Conservation (phyloP, 64 coral and sea anemone species). For the Acropora yongei region DNA sequence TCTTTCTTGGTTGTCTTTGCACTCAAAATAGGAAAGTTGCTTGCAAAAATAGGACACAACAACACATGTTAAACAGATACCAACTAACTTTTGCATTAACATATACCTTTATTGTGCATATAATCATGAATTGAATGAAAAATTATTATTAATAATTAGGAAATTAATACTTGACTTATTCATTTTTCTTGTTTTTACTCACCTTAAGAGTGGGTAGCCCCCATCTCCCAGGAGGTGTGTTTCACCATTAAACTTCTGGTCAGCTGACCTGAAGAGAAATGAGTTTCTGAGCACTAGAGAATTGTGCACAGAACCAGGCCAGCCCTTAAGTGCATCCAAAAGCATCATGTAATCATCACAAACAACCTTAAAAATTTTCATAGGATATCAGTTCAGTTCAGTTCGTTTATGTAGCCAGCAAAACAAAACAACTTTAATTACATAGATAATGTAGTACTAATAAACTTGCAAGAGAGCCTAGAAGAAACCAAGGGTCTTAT, state of each 20-base stretch:
- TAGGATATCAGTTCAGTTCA: not conserved
- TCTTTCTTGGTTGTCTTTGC: no score
- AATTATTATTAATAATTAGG: no score
- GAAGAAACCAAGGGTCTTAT: not conserved
- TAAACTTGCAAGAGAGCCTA: not conserved
- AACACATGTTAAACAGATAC: no score
- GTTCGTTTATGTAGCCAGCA: not conserved
- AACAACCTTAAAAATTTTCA: not conserved
- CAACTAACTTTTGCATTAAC: no score
- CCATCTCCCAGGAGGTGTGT: not conserved
- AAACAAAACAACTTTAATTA: not conserved
- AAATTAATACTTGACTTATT: no score
- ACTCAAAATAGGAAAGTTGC: no score
- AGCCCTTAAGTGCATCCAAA: not conserved
- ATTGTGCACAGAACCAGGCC: not conserved
- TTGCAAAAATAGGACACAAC: no score
- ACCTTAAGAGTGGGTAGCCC: not conserved
- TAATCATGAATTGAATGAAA: no score
- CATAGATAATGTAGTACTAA: not conserved
- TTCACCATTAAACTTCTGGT: not conserved
- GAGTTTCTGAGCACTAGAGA: not conserved
- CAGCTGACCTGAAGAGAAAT: not conserved
- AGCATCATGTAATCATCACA: not conserved
- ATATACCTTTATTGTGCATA: no score
- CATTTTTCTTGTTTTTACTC: no score